These are phyloP conservation scores for Austrolebias charrua DNA, from an alignment of 2,797 vertebrate species.

Conservation along the genomic window DNA sequence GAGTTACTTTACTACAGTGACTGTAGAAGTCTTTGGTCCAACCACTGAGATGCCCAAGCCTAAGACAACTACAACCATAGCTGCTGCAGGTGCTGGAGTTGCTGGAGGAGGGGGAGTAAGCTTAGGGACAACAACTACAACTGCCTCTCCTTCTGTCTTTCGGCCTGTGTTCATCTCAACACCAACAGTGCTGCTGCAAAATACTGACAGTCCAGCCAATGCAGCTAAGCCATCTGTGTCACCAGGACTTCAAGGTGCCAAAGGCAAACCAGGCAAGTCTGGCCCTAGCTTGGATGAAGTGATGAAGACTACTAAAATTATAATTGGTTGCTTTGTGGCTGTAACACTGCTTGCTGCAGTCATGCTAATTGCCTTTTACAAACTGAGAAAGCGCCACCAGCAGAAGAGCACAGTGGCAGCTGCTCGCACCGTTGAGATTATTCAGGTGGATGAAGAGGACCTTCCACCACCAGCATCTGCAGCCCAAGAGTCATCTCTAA, in stretches of 20 bases:
- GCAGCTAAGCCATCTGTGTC: slow-evolving; percentile 72
- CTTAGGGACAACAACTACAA: slow-evolving; percentile 80
- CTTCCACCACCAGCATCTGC: slow-evolving; percentile 84
- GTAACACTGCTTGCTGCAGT: slow-evolving; percentile 94
- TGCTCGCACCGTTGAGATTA: slow-evolving; percentile 93
- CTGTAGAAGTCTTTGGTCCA: slow-evolving; percentile 91
- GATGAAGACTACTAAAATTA: slow-evolving; percentile 99
- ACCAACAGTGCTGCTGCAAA: slow-evolving; percentile 92
- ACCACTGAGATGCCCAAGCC: slow-evolving; percentile 90
- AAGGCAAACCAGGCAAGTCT: slow-evolving; percentile 80
- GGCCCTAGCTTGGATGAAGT: slow-evolving; percentile 94
- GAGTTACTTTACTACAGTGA: slow-evolving; percentile 97
- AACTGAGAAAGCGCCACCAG: slow-evolving; percentile 96
- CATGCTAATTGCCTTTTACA: slow-evolving; percentile 98
- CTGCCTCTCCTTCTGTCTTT: slow-evolving; percentile 90
- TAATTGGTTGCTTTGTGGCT: slow-evolving; percentile 98
- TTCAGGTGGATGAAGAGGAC: slow-evolving; percentile 93
- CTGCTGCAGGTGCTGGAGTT: slow-evolving; percentile 60
- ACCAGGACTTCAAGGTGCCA: slow-evolving; percentile 81
- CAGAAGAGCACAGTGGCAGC: slow-evolving; percentile 92
- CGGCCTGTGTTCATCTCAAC: slow-evolving; percentile 96
- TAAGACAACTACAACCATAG: slow-evolving; percentile 81
- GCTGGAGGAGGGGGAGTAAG: slow-evolving; percentile 67
- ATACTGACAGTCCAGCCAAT: slow-evolving; percentile 77
- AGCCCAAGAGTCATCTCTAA: slow-evolving; percentile 84